phyloP scores from a whole-genome alignment of 1,140 invertebrate genomes.

The Drosophila prosaltans region DNA sequence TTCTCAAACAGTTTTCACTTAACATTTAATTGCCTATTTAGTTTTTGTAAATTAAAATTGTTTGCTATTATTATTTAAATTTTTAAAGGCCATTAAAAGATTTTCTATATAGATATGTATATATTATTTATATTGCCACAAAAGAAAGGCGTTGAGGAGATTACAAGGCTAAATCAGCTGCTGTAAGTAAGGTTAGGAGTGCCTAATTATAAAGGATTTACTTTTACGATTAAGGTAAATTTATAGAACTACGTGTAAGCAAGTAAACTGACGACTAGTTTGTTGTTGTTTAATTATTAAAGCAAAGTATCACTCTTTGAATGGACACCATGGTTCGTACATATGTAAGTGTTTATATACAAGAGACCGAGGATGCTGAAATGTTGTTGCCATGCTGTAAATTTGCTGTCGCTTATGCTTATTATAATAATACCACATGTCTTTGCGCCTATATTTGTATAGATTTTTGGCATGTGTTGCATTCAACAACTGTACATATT shows the following conservation, averaged over 20 bases:
- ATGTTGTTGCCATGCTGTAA: slow-evolving; percentile 44
- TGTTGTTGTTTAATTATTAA: not conserved
- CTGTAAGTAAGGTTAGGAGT: not conserved
- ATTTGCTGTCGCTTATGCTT: slow-evolving; percentile 8
- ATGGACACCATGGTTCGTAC: not conserved
- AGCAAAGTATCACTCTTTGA: not conserved
- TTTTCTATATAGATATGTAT: no score
- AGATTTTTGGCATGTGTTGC: slow-evolving; percentile 24
- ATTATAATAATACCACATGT: slow-evolving; percentile 26
- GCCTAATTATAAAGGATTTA: no score
- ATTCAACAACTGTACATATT: slow-evolving; percentile 23
- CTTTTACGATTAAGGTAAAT: no score
- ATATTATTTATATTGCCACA: no score
- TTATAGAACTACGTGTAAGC: no score
- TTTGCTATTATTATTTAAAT: no score
- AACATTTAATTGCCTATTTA: not conserved
- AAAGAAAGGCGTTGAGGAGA: no score
- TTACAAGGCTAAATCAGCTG: not conserved
- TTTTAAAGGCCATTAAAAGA: no score
- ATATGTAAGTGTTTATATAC: slow-evolving; percentile 18
- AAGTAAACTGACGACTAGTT: no score
- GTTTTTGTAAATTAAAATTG: no score
- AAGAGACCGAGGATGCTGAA: slow-evolving; percentile 49
- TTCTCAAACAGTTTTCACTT: not conserved
- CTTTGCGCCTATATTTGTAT: slow-evolving; percentile 13